phyloP scores from a whole-genome alignment of 2,888 invertebrate genomes.

The Tolmerus cingulatus region DNA sequence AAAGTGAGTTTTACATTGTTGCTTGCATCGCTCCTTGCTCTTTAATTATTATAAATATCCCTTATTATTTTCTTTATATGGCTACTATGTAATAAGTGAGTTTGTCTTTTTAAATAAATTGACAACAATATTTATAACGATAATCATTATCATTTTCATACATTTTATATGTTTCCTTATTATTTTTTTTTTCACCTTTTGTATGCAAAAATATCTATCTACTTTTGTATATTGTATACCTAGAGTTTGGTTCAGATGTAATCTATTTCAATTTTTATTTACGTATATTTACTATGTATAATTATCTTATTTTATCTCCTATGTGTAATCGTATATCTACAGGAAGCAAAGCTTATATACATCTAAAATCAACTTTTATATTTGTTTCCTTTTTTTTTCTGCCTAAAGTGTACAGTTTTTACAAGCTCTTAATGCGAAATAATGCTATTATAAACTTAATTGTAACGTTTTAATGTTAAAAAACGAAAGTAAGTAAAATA shows the following conservation, averaged over 20 bases:
- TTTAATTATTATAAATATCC: neutral
- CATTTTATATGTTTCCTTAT: neutral
- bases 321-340: constrained; percentile 20
- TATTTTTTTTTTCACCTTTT: neutral
- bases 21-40: neutral
- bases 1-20: neutral
- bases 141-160: neutral
- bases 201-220: constrained; percentile 50
- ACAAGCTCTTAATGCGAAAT: constrained; percentile 13
- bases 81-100: neutral
- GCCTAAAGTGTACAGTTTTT: neutral
- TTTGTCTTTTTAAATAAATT: constrained; percentile 16
- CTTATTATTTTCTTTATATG: neutral
- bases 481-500: neutral
- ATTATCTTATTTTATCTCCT: neutral
- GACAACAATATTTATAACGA: constrained; percentile 17
- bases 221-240: constrained; percentile 38
- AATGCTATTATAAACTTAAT: neutral
- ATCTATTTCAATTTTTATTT: constrained; percentile 40
- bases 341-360: constrained; percentile 49
- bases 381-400: neutral
- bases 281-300: constrained; percentile 14
- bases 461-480: neutral
- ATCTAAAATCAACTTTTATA: constrained; percentile 6
- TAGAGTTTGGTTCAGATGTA: constrained; percentile 33